These are phyloP conservation scores for Carettochelys insculpta DNA, from an alignment of 2,113 vertebrate species.

Conservation along the genomic window DNA sequence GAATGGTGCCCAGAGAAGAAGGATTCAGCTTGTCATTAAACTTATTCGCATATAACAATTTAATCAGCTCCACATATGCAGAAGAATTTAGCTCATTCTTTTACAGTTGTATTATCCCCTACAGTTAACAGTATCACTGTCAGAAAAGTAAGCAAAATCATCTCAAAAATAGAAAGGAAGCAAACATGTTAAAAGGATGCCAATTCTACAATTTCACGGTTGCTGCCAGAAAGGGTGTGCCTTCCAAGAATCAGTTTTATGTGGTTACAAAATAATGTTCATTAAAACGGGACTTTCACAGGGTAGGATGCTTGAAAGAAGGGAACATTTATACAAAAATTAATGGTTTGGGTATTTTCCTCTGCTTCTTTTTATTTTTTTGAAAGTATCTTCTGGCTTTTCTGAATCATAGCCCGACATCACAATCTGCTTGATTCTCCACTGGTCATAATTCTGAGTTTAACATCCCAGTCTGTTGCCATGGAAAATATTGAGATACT, in stretches of 20 bases:
- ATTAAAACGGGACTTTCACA: neutral
- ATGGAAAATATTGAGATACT: constrained; percentile 3
- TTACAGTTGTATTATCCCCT: neutral
- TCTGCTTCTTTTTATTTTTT: neutral
- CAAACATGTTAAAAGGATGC: neutral
- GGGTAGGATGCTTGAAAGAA: neutral
- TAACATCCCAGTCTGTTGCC: neutral
- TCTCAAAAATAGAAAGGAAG: neutral
- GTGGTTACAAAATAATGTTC: neutral
- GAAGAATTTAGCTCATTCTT: neutral
- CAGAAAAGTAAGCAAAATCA: neutral
- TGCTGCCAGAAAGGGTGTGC: neutral
- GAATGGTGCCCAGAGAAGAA: fast-evolving
- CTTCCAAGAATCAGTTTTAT: neutral
- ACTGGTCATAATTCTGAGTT: neutral
- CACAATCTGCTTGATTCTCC: neutral
- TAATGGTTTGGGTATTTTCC: neutral
- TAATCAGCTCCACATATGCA: neutral
- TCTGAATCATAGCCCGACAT: neutral
- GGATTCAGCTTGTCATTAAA: fast-evolving
- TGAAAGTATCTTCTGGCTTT: neutral
- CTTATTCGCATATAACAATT: neutral
- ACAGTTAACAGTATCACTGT: neutral
- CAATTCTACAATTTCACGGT: neutral
- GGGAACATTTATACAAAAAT: neutral